phyloP scores from a whole-genome alignment of 2,113 vertebrate genomes.

The Cyprinus carpio region DNA sequence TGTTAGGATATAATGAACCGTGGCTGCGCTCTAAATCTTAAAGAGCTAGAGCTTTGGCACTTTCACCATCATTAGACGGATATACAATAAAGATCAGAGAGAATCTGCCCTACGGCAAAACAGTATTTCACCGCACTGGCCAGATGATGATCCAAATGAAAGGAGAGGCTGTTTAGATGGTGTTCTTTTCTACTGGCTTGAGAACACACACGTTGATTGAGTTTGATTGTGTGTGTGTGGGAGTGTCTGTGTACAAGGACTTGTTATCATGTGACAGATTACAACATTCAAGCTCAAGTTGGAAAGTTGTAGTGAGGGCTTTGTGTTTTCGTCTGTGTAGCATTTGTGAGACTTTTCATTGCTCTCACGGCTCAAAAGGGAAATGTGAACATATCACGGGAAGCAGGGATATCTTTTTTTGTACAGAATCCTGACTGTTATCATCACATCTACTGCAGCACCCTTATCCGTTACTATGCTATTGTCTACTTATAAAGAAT shows the following conservation, averaged over 20 bases:
- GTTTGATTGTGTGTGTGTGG: constrained; percentile 31
- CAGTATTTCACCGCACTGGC: neutral
- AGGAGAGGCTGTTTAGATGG: neutral
- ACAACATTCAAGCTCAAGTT: constrained; percentile 17
- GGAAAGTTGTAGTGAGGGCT: neutral
- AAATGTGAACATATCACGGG: neutral
- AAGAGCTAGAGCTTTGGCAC: neutral
- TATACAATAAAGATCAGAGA: neutral
- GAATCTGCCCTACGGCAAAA: constrained; percentile 3
- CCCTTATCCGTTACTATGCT: neutral
- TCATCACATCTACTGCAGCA: neutral
- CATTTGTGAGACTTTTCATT: neutral
- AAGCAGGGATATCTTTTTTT: neutral
- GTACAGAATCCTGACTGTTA: neutral
- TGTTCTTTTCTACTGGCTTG: neutral
- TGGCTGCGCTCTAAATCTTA: neutral
- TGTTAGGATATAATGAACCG: neutral
- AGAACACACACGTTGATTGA: constrained; percentile 4
- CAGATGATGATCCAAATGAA: neutral
- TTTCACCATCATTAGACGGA: neutral
- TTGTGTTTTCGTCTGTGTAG: neutral
- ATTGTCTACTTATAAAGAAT: constrained; percentile 7
- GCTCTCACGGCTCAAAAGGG: neutral
- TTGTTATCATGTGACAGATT: constrained; percentile 13
- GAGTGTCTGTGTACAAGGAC: constrained; percentile 4